Evolutionary conservation across 2,113 vertebrate species (phyloP), one percentile per base, ranked within the genome.

Genomic region (Oxyura jamaicensis): DNA sequence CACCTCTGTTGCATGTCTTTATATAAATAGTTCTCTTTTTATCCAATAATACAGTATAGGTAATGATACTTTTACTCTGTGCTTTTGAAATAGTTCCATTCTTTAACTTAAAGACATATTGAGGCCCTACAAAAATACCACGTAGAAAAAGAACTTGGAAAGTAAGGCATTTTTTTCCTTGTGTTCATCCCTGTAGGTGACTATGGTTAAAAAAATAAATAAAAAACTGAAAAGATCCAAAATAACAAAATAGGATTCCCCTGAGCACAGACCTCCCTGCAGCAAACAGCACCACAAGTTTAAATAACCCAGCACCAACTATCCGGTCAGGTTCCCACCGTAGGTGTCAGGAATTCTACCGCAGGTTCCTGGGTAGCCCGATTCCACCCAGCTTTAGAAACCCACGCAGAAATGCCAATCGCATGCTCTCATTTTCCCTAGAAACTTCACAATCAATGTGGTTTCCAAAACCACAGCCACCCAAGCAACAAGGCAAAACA

Each of bases 401-500:
- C 82, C 92, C 91, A 78, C 48, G 5, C 89, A 83, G 78, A 93
- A 85, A 96, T 94, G 84, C 94, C 87, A 91, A 48, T 72, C 3
- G 7, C 80, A 89, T 92, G 69, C 73, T 94, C 77, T 96, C 95
- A 91, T 92, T 86, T 88, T 93, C 93, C 92, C 35, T 56, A 91
- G 83, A 76, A 88, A 29, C 16, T 69, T 74, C 63, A 25, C 82
- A 63, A 11, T 41, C 69, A 6, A 28, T 0, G 0, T 44, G 90
- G 83, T 76, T 95, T 92, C 92, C 92, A 91, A 92, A 96, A 39
- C 95, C 87, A 53, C 90, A 92, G 52, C 95, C 91, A 88, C 56
- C 91, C 85, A 78, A 95, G 94, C 95, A 95, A 95, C 96, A 53
- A 39, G 74, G 90, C 93, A 89, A 94, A 97, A 94, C 90, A 96